phyloP scores from a whole-genome alignment of 1,140 invertebrate species.

The Drosophila navojoa region DNA sequence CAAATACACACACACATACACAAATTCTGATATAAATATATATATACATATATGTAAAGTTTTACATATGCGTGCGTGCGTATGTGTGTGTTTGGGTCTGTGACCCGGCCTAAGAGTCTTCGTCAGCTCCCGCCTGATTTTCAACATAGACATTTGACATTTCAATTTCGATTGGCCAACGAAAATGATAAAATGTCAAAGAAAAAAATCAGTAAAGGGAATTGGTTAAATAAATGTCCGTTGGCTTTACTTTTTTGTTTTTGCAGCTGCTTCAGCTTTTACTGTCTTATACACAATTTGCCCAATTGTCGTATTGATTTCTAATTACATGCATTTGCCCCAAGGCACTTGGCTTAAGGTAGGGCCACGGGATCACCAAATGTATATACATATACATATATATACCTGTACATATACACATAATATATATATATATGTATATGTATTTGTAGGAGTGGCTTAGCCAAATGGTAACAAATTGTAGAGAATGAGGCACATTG shows the following conservation, averaged over 20 bases:
- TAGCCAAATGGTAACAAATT: constrained; percentile 48
- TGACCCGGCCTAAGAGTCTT: constrained; percentile 45
- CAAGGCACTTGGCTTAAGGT: constrained; percentile 68
- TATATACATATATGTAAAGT: constrained; percentile 1
- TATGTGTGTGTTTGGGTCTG: constrained; percentile 21
- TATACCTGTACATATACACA: not conserved
- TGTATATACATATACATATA: not conserved
- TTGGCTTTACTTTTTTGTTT: constrained; percentile 11
- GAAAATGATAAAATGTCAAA: constrained; percentile 31
- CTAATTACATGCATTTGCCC: constrained; percentile 60
- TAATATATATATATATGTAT: not conserved
- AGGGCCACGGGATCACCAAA: constrained; percentile 42
- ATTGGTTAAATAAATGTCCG: too few species aligned
- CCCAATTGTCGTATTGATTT: constrained; percentile 71
- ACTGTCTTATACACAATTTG: constrained; percentile 35
- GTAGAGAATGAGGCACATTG: constrained; percentile 28
- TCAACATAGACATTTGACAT: constrained; percentile 62
- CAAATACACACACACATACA: not conserved
- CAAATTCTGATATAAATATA: not conserved
- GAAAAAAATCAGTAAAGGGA: constrained; percentile 2
- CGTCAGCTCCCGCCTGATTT: constrained; percentile 33
- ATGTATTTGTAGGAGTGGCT: constrained; percentile 45
- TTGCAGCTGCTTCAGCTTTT: not conserved
- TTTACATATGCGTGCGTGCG: not conserved
- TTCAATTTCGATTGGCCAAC: constrained; percentile 64